These are phyloP conservation scores for Galaxea fascicularis DNA, from an alignment of 92 coral and sea anemone species.

Conservation along the genomic window DNA sequence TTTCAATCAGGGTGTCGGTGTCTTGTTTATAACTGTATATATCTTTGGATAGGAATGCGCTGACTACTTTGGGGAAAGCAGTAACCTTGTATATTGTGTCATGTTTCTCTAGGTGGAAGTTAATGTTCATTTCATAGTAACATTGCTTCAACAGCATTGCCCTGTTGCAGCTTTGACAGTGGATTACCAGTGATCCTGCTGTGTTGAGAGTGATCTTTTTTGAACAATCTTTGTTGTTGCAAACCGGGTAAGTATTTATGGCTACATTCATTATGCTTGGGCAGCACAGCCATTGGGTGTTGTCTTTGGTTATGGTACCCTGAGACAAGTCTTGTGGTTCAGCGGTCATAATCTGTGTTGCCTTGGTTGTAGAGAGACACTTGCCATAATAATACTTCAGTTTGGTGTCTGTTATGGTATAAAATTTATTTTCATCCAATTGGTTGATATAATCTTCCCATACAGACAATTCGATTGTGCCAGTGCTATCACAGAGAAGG, in stretches of 20 bases:
- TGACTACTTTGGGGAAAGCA: slow-evolving; percentile 57
- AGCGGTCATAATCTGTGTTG: slow-evolving; percentile 24
- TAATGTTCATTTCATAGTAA: slow-evolving; percentile 51
- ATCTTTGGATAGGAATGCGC: slow-evolving; percentile 50
- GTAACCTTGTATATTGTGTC: slow-evolving; percentile 34
- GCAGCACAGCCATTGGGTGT: neutral
- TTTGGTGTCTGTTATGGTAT: slow-evolving; percentile 42
- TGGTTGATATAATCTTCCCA: slow-evolving; percentile 43
- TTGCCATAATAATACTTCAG: slow-evolving; percentile 49
- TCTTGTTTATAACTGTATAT: slow-evolving; percentile 44
- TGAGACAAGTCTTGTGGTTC: slow-evolving; percentile 50
- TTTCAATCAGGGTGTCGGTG: slow-evolving; percentile 54
- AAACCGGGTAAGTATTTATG: slow-evolving; percentile 33
- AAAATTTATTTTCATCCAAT: slow-evolving; percentile 29
- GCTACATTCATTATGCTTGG: slow-evolving; percentile 38
- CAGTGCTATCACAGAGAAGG: slow-evolving; percentile 42
- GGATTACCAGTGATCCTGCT: slow-evolving; percentile 45
- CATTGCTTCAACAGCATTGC: slow-evolving; percentile 59
- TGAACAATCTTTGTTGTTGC: slow-evolving; percentile 53
- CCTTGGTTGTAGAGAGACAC: slow-evolving; percentile 46
- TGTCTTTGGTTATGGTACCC: slow-evolving; percentile 41
- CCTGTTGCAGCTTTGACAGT: slow-evolving; percentile 59
- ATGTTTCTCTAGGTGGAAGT: slow-evolving; percentile 52
- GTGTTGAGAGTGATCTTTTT: slow-evolving; percentile 50
- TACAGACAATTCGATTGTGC: slow-evolving; percentile 41